Base-by-base conservation (phyloP, 2,797 vertebrate species). In the Acanthurus tractus region DNA sequence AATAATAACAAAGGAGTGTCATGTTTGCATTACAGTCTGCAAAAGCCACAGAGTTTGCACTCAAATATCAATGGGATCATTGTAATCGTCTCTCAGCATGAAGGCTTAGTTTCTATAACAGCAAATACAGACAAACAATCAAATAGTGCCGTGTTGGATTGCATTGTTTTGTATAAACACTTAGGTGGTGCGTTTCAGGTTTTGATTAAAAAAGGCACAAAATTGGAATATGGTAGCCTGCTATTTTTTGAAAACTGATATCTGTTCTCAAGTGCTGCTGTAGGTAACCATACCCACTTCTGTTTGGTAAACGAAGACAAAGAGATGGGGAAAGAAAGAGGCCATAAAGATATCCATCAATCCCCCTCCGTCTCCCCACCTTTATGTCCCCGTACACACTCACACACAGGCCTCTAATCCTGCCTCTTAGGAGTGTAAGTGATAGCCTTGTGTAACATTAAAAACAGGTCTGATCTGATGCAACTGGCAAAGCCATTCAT, bases 401-500 rank as follows among this genome's bases (percentile, higher is more conserved):
- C 79, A 29, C 85, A 84, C 89, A 76, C 79, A 65, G 64, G 68
- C 63, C 86, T 90, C 85, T 93, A 93, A 94, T 93, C 94, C 91
- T 86, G 81, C 89, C 91, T 93, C 89, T 92, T 79, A 91, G 87
- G 89, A 88, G 82, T 86, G 93, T 92, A 94, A 94, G 76, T 1
- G 92, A 94, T 94, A 95, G 85, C 88, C 87, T 89, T 93, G 92
- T 92, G 89, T 90, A 92, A 80, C 89, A 87, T 88, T 93, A 86
- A 93, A 93, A 91, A 89, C 88, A 82, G 85, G 86, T 82, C 85
- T 81, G 87, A 91, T 93, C 91, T 85, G 90, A 93, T 89, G 84
- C 84, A 90, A 93, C 79, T 83, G 90, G 86, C 85, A 86, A 70
- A 92, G 84, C 86, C 86, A 82, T 92, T 92, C 91, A 90, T 63